Evolutionary conservation across 2,888 invertebrate genomes (phyloP).

Genomic region (Ophion costatus): DNA sequence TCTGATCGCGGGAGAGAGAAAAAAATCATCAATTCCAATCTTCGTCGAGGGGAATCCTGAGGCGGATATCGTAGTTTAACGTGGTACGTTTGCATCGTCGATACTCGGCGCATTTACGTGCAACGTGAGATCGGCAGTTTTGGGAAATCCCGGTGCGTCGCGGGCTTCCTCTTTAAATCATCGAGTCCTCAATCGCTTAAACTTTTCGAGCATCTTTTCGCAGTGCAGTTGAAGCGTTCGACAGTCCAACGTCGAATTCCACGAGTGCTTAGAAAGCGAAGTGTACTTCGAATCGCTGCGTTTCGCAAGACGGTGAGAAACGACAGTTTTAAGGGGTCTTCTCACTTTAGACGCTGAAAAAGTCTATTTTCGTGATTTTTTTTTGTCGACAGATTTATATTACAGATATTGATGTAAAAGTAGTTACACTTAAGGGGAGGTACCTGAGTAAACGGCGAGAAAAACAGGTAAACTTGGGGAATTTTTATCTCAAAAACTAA

Average conservation of each 20-base stretch:
- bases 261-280: conserved; percentile 31
- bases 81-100: background rate
- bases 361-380: no score
- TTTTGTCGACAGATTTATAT: no score
- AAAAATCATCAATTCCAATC: background rate
- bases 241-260: conserved; percentile 4
- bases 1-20: background rate
- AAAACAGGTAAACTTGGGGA: no score
- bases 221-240: conserved; percentile 24
- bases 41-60: conserved; percentile 11
- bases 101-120: background rate
- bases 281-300: background rate
- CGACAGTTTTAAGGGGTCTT: no score
- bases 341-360: no score
- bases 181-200: background rate
- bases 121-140: conserved; percentile 11
- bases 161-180: conserved; percentile 7
- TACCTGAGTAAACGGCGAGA: no score
- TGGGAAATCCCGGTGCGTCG: conserved; percentile 9
- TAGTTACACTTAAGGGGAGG: no score
- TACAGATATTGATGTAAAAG: no score
- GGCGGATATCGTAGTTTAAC: background rate
- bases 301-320: background rate
- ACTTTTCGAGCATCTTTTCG: conserved; percentile 24
- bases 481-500: no score